These are phyloP conservation scores for Notodromas monacha DNA, from an alignment of 2,888 invertebrate genomes.

Conservation along the genomic window DNA sequence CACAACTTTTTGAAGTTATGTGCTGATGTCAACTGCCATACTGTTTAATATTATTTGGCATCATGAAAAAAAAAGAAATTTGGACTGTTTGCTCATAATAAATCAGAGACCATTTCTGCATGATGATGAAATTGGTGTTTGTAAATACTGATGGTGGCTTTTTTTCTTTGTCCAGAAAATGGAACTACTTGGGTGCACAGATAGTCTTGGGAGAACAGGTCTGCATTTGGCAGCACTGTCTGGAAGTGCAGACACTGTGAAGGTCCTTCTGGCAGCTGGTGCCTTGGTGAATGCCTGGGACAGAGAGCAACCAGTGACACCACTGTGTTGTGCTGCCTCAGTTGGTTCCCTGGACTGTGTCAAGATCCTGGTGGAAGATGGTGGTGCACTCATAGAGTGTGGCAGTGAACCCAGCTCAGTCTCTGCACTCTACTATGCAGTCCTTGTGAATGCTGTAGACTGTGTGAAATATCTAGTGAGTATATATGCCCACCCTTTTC, in stretches of 20 bases:
- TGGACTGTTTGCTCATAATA: no score
- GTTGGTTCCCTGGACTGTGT: conserved; percentile 1
- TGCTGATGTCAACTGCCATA: no score
- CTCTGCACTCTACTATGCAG: not conserved
- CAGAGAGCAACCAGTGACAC: not conserved
- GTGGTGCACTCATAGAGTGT: not conserved
- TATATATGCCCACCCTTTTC: no score
- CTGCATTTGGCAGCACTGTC: not conserved
- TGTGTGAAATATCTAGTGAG: not conserved
- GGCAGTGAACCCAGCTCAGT: not conserved
- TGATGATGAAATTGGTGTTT: no score
- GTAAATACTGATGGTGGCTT: no score
- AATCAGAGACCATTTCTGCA: no score
- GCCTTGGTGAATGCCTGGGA: not conserved
- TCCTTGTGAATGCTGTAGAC: not conserved
- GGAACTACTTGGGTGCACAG: no score
- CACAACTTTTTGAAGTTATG: no score
- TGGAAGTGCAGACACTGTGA: not conserved
- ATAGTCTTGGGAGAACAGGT: not conserved
- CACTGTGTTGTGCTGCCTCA: conserved; percentile 1
- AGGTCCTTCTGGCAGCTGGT: not conserved
- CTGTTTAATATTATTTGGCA: no score
- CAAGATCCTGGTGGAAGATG: conserved; percentile 1
- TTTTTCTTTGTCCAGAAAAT: no score
- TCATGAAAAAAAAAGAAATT: no score